Base-by-base conservation (phyloP, 2,113 vertebrate species). In the Tamias sibiricus region DNA sequence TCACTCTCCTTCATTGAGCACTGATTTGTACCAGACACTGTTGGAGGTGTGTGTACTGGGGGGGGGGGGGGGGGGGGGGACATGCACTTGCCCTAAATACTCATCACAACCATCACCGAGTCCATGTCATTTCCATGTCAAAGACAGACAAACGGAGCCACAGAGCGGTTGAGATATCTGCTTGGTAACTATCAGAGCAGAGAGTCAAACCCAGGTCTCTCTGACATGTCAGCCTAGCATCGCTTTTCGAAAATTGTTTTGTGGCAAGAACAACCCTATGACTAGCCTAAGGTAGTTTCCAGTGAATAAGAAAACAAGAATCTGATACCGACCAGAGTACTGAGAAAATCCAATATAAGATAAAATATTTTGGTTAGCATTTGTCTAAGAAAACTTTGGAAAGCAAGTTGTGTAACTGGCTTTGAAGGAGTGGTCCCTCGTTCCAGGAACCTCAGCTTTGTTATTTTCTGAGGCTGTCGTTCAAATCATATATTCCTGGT, bases 301-400 rank as follows among this genome's bases (percentile, higher is more conserved):
- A 95, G 72, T 96, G 97, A 97, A 93, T 94, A 97, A 97, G 94
- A 96, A 69, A 82, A 54, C 32, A 94, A 93, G 93, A 95, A 97
- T 95, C 84, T 90, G 89, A 87, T 91, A 80, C 47, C 42, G 86
- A 95, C 3, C 0, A 37, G 82, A 71, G 22, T 87, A 89, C n/a
- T 95, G 74, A 96, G 74, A 89, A 89, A 96, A 91, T 72, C 49
- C 75, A 96, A n/a, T 64, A 22, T 68, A 28, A 93, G 87, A 86
- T 95, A 95, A 87, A 95, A 94, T 85, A 80, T 90, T 93, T 96
- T 76, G 71, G 42, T 95, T 92, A 96, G 66, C 64, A 90, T 92
- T 95, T 87, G 93, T 85, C 71, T 96, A 72, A 87, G 96, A 79
- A 93, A 94, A 52, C 59, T 97, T 75, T 95, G 72, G 47, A 97